These are phyloP conservation scores for Ursus arctos DNA, from an alignment of 2,113 vertebrate genomes.

Conservation along the genomic window DNA sequence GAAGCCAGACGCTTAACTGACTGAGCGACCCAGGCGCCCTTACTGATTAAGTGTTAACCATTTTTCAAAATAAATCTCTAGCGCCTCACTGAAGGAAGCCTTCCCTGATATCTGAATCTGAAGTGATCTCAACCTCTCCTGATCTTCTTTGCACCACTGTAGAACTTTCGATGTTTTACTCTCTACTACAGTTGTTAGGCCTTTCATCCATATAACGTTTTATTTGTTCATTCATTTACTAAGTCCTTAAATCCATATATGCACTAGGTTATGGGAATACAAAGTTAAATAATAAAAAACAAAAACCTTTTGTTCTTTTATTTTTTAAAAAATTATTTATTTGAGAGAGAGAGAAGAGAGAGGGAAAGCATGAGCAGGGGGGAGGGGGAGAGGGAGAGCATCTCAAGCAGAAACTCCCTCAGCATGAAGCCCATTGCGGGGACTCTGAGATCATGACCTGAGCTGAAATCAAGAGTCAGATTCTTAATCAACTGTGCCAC, in stretches of 20 bases:
- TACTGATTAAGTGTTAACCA: neutral
- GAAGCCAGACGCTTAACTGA: neutral
- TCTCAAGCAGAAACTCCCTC: too few relatives aligned
- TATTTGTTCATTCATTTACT: neutral
- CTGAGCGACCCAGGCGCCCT: neutral
- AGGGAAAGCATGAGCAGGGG: too few relatives aligned
- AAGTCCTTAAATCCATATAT: neutral
- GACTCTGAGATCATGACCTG: too few relatives aligned
- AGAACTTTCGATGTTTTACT: neutral
- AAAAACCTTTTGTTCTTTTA: neutral
- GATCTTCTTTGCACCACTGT: neutral
- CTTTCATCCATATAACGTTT: neutral
- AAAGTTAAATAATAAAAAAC: neutral
- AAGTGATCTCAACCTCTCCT: neutral
- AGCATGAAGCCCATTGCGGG: too few relatives aligned
- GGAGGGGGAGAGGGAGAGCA: too few relatives aligned
- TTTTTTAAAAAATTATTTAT: neutral
- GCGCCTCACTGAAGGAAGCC: neutral
- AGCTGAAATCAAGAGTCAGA: too few relatives aligned
- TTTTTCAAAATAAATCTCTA: neutral
- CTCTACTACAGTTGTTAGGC: neutral
- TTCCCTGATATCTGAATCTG: neutral
- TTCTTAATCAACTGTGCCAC: too few relatives aligned
- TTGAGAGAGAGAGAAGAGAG: neutral
- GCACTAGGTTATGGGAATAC: neutral